Percentiles rank a stretch among this genome's conserved stretches.
phyloP scores from a whole-genome alignment of 2,113 vertebrate genomes.

The Coreoperca whiteheadi region DNA sequence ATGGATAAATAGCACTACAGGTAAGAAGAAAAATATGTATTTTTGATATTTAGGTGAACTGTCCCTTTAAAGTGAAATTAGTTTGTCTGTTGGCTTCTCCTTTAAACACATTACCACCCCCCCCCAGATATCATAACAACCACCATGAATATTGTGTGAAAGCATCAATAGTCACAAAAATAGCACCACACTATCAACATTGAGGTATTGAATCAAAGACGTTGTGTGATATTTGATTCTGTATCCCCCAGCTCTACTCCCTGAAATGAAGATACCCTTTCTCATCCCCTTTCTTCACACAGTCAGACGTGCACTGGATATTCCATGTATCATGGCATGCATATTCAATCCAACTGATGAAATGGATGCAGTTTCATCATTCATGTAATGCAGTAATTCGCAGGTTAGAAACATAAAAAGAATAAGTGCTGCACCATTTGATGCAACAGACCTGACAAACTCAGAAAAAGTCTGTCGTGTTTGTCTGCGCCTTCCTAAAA shows the following conservation, averaged over 20 bases:
- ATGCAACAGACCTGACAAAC: slow-evolving; percentile 40
- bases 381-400: slow-evolving; percentile 14
- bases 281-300: slow-evolving; percentile 1
- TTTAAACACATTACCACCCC: background rate
- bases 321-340: background rate
- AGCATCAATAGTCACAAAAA: slow-evolving; percentile 26
- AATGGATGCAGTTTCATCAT: slow-evolving; percentile 30
- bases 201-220: slow-evolving; percentile 1
- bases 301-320: background rate
- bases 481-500: no score
- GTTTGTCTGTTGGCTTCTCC: background rate
- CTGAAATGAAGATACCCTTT: background rate
- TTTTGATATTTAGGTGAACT: no score
- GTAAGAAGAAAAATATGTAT: no score
- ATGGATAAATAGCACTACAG: no score
- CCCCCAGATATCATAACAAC: slow-evolving; percentile 1
- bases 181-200: background rate
- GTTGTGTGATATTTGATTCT: slow-evolving; percentile 19
- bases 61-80: background rate
- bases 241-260: background rate
- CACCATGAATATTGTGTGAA: slow-evolving; percentile 15
- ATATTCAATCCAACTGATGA: slow-evolving; percentile 23
- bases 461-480: no score
- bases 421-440: slow-evolving; percentile 39
- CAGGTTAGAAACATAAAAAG: slow-evolving; percentile 2